Evolutionary conservation across 2,113 vertebrate species (phyloP), one percentile per base, ranked within the genome.

Genomic region (Gallinago undulata): DNA sequence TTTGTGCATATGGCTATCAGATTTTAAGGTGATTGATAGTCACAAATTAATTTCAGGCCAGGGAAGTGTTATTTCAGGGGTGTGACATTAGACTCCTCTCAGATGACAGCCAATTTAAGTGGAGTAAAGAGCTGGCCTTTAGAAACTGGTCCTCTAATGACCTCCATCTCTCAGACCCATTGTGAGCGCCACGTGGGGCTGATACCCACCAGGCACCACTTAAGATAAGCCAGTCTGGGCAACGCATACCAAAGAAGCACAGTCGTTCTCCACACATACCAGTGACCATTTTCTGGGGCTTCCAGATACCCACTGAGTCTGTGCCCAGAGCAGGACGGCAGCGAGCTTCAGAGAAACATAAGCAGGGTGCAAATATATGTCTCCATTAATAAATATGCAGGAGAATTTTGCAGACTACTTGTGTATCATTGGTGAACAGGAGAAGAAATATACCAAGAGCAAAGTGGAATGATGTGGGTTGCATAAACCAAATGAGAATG

Each of bases 191-290:
- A 16, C 2, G 25, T 21, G 11, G 23, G 35, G 22, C 86, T 83
- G 63, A 51, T 51, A 41, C 3, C 31, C 51, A 28, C 0, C 0
- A 77, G 83, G 11, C 11, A 39, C 2, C 5, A 55, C 75, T 82
- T 47, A 31, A 57, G 41, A 45, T 18, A 50, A 9, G 5, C 12
- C 35, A 67, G 55, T 50, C 37, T 56, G 35, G 33, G 12, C 59
- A 87, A 30, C 10, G 35, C 28, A 9, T 16, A 45, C 14, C 28
- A 72, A 45, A 66, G 35, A n/a, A 37, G n/a, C 31, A 24, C 19
- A 66, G 39, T 17, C 60, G 25, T 68, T 73, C 23, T 48, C 56
- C 33, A 13, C 33, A 53, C 0, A 0, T 19, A 27, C 37, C 8
- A 35, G 50, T 33, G n/a, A 84, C 19, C 12, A 6, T 84, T 77